Base-by-base conservation (phyloP, 2,888 invertebrate genomes). In the Epistrophe eligans region DNA sequence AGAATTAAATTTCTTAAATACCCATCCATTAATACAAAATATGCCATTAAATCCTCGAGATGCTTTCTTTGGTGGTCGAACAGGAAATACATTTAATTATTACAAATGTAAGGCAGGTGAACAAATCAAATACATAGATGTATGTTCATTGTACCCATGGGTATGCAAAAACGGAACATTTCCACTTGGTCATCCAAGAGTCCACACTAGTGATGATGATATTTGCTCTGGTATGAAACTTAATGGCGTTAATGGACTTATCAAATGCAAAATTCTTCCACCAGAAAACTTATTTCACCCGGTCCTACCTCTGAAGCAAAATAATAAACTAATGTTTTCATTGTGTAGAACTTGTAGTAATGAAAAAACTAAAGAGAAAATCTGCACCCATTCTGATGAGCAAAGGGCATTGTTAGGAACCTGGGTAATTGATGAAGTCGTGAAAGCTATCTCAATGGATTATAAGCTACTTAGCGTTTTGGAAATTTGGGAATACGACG, bases 401-500 rank as follows among this genome's bases (percentile, higher is more conserved):
- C 0, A 43, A 43, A 43, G 43, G 6, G 5, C 15, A 15, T 15
- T 43, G 7, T 1, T 15, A 6, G 43, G 15, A 45, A 45, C n/a
- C 0, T 45, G n/a, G n/a, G 45, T 45, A n/a, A 8, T 45, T 3
- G n/a, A 45, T 0, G 45, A 45, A 45, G 15, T 45, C 8, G 2
- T 45, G 8, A 45, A 45, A 45, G 45, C 45, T 2, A 3, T 45
- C n/a, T 8, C n/a, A n/a, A n/a, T 3, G 8, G 45, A 8, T 0
- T 45, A n/a, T n/a, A 32, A n/a, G n/a, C 89, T 52, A 84, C n/a
- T n/a, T n/a, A n/a, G n/a, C n/a, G n/a, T 90, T 8, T 87, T 88
- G 38, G 90, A 91, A 82, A 89, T 91, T 11, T 91, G 91, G 90
- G 88, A 90, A 64, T 91, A 90, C 77, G 35, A 88, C 15, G 67